phyloP scores from a whole-genome alignment of 2,113 vertebrate species.

The Dasyprocta punctata region DNA sequence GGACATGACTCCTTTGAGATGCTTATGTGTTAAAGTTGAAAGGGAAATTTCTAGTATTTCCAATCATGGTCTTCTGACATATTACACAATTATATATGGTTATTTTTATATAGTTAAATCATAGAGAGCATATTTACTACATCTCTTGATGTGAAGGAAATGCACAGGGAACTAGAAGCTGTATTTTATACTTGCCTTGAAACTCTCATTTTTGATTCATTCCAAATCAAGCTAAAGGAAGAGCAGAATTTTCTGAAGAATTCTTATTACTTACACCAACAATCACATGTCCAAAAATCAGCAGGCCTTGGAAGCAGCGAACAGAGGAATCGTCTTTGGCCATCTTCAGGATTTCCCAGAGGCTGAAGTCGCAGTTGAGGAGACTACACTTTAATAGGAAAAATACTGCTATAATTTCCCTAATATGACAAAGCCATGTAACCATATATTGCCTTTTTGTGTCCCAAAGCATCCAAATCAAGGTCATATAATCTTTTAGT shows the following conservation, averaged over 20 bases:
- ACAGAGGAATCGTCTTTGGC: conserved; percentile 82
- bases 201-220: neutral
- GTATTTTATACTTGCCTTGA: conserved; percentile 18
- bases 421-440: neutral
- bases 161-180: neutral
- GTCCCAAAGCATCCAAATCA: neutral
- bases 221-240: conserved; percentile 13
- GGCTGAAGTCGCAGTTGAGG: conserved; percentile 52
- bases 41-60: neutral
- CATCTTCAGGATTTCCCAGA: conserved; percentile 79
- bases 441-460: neutral
- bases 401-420: neutral
- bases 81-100: neutral
- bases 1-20: neutral
- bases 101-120: neutral
- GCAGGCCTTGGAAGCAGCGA: conserved; percentile 85
- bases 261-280: conserved; percentile 86
- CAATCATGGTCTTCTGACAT: neutral
- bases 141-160: conserved; percentile 52
- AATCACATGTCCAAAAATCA: conserved; percentile 88
- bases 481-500: neutral
- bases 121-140: neutral
- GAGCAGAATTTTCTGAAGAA: conserved; percentile 7
- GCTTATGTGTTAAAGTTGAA: neutral
- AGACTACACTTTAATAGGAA: neutral